phyloP scores from a whole-genome alignment of 2,113 vertebrate species.

The pig (Sus scrofa) region T2T-Sscrofa CM000819.6:78430001-78430500 shows the following conservation, averaged over 20 bases:
- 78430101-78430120: constrained; percentile 68
- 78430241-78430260: constrained; percentile 61
- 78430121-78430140: constrained; percentile 74
- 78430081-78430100: constrained; percentile 78
- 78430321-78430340: constrained; percentile 83
- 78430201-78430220: constrained; percentile 79
- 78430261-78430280: constrained; percentile 71
- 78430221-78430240: constrained; percentile 68
- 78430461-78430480: constrained; percentile 34
- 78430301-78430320: constrained; percentile 82
- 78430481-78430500: constrained; percentile 7
- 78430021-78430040: neutral
- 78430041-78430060: constrained; percentile 13
- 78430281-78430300: constrained; percentile 78
- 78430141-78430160: constrained; percentile 79
- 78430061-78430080: constrained; percentile 60
- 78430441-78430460: constrained; percentile 69
- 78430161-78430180: constrained; percentile 86
- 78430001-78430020: neutral
- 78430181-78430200: constrained; percentile 76
- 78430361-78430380: constrained; percentile 79
- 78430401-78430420: constrained; percentile 73
- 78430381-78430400: constrained; percentile 82
- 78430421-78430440: constrained; percentile 71
- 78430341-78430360: constrained; percentile 77